Evolutionary conservation across 1,140 invertebrate genomes (phyloP).

Genomic region (Tetragonula clypearis): DNA sequence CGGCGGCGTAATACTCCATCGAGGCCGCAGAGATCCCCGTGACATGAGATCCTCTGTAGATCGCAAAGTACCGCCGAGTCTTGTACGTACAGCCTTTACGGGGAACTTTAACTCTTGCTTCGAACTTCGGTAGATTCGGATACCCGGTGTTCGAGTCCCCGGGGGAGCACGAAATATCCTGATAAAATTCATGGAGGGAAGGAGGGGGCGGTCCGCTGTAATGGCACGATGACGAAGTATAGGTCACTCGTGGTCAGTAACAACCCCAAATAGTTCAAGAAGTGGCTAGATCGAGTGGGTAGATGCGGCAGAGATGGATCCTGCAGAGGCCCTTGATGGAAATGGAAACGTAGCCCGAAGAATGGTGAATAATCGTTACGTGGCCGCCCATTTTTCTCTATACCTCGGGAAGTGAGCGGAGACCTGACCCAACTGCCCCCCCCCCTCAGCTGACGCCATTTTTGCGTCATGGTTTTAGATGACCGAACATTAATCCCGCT

Average conservation of each 20-base stretch:
- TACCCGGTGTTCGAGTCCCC: not conserved
- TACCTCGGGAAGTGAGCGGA: not conserved
- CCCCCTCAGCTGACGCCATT: not conserved
- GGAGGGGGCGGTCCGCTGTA: not conserved
- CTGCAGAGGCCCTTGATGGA: not conserved
- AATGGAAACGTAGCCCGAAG: not conserved
- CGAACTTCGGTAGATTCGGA: too few relatives aligned
- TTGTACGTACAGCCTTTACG: not conserved
- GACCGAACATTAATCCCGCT: not conserved
- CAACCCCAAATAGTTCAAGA: not conserved
- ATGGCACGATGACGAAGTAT: not conserved
- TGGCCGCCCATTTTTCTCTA: not conserved
- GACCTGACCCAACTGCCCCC: not conserved
- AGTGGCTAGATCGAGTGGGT: not conserved
- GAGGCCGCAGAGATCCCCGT: not conserved
- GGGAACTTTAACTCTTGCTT: not conserved
- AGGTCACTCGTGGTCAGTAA: not conserved
- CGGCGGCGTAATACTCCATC: not conserved
- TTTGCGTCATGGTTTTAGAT: not conserved
- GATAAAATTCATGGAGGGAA: not conserved
- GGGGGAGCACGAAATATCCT: not conserved
- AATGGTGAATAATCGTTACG: not conserved
- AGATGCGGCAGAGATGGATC: not conserved
- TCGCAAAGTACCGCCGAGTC: not conserved
- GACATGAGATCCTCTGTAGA: not conserved